These are phyloP conservation scores for Napeogenes inachia DNA, from an alignment of 2,888 invertebrate species.

Conservation along the genomic window DNA sequence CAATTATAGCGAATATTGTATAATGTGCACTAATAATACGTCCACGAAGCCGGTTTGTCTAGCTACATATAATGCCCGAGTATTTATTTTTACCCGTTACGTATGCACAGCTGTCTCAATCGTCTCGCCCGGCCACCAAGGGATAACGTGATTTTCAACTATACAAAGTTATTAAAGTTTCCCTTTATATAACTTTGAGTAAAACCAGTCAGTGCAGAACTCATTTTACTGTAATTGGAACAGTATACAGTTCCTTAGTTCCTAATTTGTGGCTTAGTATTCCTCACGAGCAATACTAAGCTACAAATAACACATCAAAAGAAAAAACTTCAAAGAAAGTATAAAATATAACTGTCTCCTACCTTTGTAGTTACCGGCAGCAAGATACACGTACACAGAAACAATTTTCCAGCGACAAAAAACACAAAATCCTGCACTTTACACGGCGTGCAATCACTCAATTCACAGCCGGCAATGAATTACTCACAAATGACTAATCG, in stretches of 20 bases:
- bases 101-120: slow-evolving; percentile 70
- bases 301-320: slow-evolving; percentile 43
- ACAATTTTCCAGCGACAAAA: slow-evolving; percentile 60
- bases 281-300: slow-evolving; percentile 49
- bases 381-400: slow-evolving; percentile 45
- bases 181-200: slow-evolving; percentile 38
- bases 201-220: slow-evolving; percentile 34
- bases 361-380: slow-evolving; percentile 60
- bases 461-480: slow-evolving; percentile 66
- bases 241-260: slow-evolving; percentile 47
- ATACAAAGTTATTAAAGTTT: slow-evolving; percentile 39
- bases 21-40: slow-evolving; percentile 62
- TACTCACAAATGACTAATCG: slow-evolving; percentile 71
- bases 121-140: slow-evolving; percentile 64
- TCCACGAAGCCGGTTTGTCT: slow-evolving; percentile 72
- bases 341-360: slow-evolving; percentile 39
- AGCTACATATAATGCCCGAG: slow-evolving; percentile 67
- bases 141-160: slow-evolving; percentile 50
- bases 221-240: slow-evolving; percentile 65
- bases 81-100: slow-evolving; percentile 77
- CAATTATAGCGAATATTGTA: slow-evolving; percentile 33
- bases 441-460: slow-evolving; percentile 66
- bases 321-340: slow-evolving; percentile 21
- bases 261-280: too few species aligned
- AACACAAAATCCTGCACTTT: slow-evolving; percentile 70